Base-by-base conservation (phyloP, 1,140 invertebrate genomes). In the Listronotus bonariensis region DNA sequence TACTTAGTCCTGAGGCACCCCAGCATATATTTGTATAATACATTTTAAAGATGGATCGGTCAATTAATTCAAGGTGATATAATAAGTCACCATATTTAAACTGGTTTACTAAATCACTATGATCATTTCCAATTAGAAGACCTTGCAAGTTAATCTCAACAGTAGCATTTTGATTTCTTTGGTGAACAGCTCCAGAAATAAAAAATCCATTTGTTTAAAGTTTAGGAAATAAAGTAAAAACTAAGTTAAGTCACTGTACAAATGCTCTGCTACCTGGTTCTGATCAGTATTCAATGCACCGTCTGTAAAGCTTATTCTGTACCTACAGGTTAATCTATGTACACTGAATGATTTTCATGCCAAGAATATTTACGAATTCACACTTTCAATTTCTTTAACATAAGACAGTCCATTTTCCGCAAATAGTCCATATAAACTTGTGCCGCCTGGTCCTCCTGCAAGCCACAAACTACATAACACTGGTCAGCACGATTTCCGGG, bases 291-390 rank as follows among this genome's bases (percentile, higher is more conserved):
- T 80, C 74, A 85, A 87, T n/a, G 87, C 85, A n/a, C 77, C 78
- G 10, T 87, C 81, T 2, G 89, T 90, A 66, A 89, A 90, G 77
- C 89, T 91, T 72, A 83, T 1, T 89, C 89, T 36, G 90, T 88
- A 11, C 90, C 90, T 11, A 92, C 92, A 5, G 93, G 93, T 76
- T 92, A 93, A 75, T 95, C 92, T 51, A 95, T 89, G 72, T 91
- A 95, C 2, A 95, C 76, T 59, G 88, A 88, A 73, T 91, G 89
- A 31, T 83, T 84, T 18, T 34, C 38, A 6, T 59, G 56, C 69
- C 69, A 71, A 0, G 89, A 86, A 64, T 87, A 84, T 66, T 85
- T 79, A 40, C 86, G 79, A 68, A 77, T 76, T 69, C 78, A 89
- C 15, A 6, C 59, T 59, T 17, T 67, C 57, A 48, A 72, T 77